A percentile compares a stretch with the other conserved stretches of the same genome.
These are phyloP conservation scores for Poecilia velifera DNA, from an alignment of 2,797 vertebrate species.

Conservation along the genomic window DNA sequence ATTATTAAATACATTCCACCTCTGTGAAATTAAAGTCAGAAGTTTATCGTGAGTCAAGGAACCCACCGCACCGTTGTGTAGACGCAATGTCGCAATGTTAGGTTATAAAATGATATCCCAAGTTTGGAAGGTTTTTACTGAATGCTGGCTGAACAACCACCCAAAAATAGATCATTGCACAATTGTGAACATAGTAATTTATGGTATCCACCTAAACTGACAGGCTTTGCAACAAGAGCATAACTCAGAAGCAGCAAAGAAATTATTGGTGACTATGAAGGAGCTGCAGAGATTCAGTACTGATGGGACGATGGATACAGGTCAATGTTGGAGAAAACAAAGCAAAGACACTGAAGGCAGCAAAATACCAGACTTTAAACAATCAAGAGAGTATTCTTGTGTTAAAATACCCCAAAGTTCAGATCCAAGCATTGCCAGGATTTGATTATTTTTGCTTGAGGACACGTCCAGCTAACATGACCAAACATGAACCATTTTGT, in stretches of 20 bases:
- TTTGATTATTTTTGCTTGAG: neutral
- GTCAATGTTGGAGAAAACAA: neutral
- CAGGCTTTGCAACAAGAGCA: neutral
- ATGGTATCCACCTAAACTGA: neutral
- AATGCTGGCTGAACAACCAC: neutral
- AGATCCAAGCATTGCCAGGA: neutral
- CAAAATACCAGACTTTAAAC: neutral
- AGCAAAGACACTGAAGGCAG: neutral
- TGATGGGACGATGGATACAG: neutral
- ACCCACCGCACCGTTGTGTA: neutral
- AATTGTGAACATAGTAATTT: neutral
- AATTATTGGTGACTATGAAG: neutral
- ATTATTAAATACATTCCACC: neutral
- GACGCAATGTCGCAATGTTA: neutral
- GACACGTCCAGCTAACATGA: neutral
- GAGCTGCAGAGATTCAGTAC: neutral
- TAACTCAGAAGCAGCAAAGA: neutral
- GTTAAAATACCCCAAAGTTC: neutral
- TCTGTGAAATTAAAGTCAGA: neutral
- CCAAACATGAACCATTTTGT: neutral
- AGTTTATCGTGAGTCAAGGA: neutral
- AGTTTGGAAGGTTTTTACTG: neutral
- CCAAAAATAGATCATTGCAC: neutral
- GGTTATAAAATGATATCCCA: neutral
- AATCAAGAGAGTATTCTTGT: neutral